Conservation (phyloP, 2,797 vertebrate species). For the Psittacula derbiana region DNA sequence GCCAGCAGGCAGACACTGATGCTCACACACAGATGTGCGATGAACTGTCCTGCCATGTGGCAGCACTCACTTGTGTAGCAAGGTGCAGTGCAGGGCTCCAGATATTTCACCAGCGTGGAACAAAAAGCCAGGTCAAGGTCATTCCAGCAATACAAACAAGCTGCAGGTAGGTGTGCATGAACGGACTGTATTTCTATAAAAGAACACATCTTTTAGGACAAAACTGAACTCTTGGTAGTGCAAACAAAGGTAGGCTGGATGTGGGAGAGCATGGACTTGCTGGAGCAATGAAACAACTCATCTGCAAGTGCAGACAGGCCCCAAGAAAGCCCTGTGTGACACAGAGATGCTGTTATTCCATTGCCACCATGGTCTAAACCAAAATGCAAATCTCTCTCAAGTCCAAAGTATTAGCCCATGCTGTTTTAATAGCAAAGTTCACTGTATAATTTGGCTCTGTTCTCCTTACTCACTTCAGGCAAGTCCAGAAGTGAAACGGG, state of each 20-base stretch:
- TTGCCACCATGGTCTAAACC: background rate
- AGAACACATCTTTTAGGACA: background rate
- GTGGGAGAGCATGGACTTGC: background rate
- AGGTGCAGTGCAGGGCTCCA: background rate
- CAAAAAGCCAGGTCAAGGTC: background rate
- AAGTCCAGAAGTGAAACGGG: background rate
- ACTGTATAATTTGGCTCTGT: background rate
- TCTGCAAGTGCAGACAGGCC: background rate
- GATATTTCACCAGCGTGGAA: background rate
- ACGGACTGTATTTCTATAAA: background rate
- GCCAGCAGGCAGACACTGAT: background rate
- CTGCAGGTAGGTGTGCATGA: background rate
- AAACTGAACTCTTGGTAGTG: background rate
- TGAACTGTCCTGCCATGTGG: background rate
- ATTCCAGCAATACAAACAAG: background rate
- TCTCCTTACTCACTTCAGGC: background rate
- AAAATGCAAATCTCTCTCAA: background rate
- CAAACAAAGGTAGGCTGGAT: background rate
- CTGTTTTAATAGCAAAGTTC: slow-evolving; percentile 22
- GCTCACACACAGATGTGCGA: background rate
- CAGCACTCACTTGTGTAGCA: accelerated
- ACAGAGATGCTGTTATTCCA: background rate
- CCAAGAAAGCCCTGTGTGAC: background rate
- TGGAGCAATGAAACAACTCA: background rate
- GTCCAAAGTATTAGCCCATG: background rate